Percentiles rank a stretch among this genome's conserved stretches.
Conservation (phyloP, 2,797 vertebrate genomes). For the Sebastiscus tertius region DNA sequence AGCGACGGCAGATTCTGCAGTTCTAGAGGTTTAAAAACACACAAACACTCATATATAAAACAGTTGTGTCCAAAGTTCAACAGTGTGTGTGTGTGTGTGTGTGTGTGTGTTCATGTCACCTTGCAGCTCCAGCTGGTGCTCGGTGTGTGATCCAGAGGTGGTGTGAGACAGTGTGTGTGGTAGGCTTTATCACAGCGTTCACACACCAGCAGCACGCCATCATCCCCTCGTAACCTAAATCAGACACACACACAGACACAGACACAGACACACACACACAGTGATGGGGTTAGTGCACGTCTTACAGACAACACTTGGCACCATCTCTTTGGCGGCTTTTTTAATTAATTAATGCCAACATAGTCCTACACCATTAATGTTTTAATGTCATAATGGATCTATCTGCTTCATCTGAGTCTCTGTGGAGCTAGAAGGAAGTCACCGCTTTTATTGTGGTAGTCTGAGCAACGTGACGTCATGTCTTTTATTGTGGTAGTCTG, state of each 20-base stretch:
- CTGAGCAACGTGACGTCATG: no score
- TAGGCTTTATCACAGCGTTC: conserved; percentile 95
- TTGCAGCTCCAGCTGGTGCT: conserved; percentile 91
- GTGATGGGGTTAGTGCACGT: neutral
- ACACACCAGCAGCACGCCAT: conserved; percentile 91
- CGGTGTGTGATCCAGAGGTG: conserved; percentile 89
- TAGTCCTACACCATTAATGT: no score
- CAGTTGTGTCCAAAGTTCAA: neutral
- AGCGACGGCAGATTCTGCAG: conserved; percentile 92
- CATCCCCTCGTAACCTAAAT: conserved; percentile 88
- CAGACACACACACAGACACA: neutral
- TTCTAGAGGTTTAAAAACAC: conserved; percentile 79
- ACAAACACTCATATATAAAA: neutral
- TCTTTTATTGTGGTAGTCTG: no score
- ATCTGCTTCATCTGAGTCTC: no score
- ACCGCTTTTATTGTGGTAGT: no score
- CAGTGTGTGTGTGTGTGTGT: no score
- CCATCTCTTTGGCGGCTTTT: no score
- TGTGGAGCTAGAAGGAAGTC: no score
- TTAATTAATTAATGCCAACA: no score
- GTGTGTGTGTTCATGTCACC: conserved; percentile 44
- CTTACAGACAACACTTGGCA: no score
- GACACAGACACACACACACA: neutral
- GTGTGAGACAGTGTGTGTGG: conserved; percentile 94
- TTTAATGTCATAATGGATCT: no score